Conservation (phyloP, 2,797 vertebrate species). For the Artibeus jamaicensis region DNA sequence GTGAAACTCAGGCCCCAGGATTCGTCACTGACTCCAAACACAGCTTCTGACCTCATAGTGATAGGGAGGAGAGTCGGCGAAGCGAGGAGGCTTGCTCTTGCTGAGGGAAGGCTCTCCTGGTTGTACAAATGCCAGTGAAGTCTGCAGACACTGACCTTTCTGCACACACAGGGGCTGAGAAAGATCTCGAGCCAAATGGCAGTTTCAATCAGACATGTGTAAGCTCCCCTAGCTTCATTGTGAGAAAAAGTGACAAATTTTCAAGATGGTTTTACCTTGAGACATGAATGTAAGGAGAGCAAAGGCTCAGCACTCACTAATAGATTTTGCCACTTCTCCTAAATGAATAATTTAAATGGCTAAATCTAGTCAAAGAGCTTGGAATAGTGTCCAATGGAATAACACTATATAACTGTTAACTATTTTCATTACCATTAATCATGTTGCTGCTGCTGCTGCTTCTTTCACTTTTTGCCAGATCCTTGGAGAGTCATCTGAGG, state of each 20-base stretch:
- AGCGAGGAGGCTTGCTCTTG: background rate
- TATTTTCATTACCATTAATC: background rate
- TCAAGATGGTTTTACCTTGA: background rate
- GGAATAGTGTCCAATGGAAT: background rate
- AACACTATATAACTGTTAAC: background rate
- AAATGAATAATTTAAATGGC: slow-evolving; percentile 32
- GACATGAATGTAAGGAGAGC: background rate
- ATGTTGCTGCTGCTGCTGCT: background rate
- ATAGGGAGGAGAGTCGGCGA: background rate
- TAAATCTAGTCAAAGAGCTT: background rate
- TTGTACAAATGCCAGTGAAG: background rate
- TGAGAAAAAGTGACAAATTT: background rate
- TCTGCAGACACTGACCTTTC: background rate
- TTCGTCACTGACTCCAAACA: slow-evolving; percentile 36
- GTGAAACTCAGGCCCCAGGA: background rate
- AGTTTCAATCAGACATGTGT: background rate
- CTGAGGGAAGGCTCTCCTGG: background rate
- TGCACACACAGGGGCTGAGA: background rate
- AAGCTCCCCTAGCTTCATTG: background rate
- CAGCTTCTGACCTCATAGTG: background rate
- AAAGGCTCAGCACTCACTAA: background rate
- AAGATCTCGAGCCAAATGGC: background rate
- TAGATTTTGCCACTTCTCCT: background rate
- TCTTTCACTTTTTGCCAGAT: background rate
- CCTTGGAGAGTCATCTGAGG: background rate